A percentile compares a stretch with the other conserved stretches of the same genome.
Conservation (phyloP, 1,140 invertebrate species). For the Sinella curviseta region DNA sequence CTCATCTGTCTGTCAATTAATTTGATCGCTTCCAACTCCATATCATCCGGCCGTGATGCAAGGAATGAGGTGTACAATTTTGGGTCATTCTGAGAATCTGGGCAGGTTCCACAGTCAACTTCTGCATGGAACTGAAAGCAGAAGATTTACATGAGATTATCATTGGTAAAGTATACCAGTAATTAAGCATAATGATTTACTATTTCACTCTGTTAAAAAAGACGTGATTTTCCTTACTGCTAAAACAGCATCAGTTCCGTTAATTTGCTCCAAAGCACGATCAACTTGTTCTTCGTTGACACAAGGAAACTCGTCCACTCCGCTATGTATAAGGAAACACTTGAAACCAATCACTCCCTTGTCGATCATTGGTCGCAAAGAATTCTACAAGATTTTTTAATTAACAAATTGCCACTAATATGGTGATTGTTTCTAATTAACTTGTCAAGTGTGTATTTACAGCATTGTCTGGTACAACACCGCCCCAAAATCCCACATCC, state of each 20-base stretch:
- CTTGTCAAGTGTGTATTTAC: conserved; percentile 53
- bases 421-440: not conserved
- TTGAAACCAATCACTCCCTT: conserved; percentile 73
- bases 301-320: conserved; percentile 66
- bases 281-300: conserved; percentile 62
- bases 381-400: conserved; percentile 55
- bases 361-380: conserved; percentile 62
- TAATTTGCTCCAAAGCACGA: conserved; percentile 59
- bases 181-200: not conserved
- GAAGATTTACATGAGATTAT: not conserved
- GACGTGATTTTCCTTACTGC: conserved; percentile 57
- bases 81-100: conserved; percentile 50
- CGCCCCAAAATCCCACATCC: conserved; percentile 76
- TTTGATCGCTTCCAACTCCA: conserved; percentile 68
- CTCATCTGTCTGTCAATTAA: conserved; percentile 61
- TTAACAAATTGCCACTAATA: not conserved
- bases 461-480: conserved; percentile 66
- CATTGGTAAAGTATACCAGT: not conserved
- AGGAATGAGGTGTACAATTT: conserved; percentile 66
- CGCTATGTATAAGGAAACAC: conserved; percentile 69
- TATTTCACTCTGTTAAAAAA: not conserved
- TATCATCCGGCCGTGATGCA: conserved; percentile 63
- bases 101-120: conserved; percentile 53
- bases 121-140: conserved; percentile 70
- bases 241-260: conserved; percentile 61